Evolutionary conservation across 2,113 vertebrate genomes (phyloP), one percentile per base, ranked within the genome.

Genomic region (Carettochelys insculpta): DNA sequence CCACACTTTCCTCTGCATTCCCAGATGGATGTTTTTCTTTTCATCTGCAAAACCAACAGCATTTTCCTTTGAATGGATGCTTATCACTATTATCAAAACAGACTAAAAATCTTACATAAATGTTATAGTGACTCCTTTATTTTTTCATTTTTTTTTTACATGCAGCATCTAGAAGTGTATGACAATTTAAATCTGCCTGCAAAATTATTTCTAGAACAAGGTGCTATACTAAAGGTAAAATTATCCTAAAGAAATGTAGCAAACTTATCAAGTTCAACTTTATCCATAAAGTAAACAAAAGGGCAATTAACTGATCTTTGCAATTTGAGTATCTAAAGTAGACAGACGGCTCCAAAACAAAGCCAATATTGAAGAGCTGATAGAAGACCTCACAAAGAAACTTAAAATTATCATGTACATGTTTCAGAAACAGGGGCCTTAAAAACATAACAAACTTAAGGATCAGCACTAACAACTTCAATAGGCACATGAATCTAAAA

Each of bases 371-470:
- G 54, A 95, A 50, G 80, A 89, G 41, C 52, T 3, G 11, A 25
- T 73, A 75, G 76, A 86, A 94, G 71, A 88, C 1, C 6, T 50
- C 73, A 65, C 77, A 86, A 29, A 58, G 91, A 93, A 91, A 93
- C 14, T 38, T 88, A 90, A 90, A 91, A 91, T 2, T 58, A 51
- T 53, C 80, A 93, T 8, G 38, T 34, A 22, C 80, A 56, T 68
- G 22, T 43, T 95, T 93, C 88, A 2, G 5, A 89, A 95, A 90
- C 34, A 91, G 77, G 25, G 31, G 56, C 47, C 79, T 5, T 80
- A 58, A 82, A 94, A 92, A 90, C 3, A 85, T 85, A 88, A 48
- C 58, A 92, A 85, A 77, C 22, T 78, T 92, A 94, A 95, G 27
- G 16, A 92, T 84, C 85, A 85, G 48, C 86, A 91, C 85, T 50